phyloP scores from a whole-genome alignment of 2,888 invertebrate species.

The Lymantria monacha region DNA sequence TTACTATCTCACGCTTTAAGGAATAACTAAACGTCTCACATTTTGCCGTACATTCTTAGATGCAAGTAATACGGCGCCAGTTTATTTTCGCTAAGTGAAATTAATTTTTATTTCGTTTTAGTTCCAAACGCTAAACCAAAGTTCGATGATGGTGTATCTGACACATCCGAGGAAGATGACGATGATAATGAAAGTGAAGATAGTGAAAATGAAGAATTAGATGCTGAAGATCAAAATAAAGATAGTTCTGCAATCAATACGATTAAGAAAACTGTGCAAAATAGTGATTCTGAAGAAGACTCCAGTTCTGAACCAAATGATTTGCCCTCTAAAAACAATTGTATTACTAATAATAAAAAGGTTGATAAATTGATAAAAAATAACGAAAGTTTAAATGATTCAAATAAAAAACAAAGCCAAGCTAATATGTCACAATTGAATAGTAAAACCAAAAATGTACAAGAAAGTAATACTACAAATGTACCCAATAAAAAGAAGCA shows the following conservation, averaged over 20 bases:
- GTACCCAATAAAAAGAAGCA: neutral
- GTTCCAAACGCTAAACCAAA: conserved; percentile 68
- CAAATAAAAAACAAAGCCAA: conserved; percentile 5
- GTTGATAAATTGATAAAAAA: neutral
- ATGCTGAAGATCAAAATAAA: conserved; percentile 13
- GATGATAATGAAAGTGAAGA: conserved; percentile 42
- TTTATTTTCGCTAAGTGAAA: too few relatives aligned
- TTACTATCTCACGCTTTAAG: too few relatives aligned
- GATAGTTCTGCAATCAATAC: neutral
- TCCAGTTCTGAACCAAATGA: conserved; percentile 1
- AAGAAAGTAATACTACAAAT: neutral
- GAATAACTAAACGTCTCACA: too few relatives aligned
- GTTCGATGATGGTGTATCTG: conserved; percentile 67
- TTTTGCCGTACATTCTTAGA: too few relatives aligned
- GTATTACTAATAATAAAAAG: conserved; percentile 2
- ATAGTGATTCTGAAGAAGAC: neutral
- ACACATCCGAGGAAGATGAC: conserved; percentile 56
- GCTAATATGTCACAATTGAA: conserved; percentile 4
- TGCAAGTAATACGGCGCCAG: too few relatives aligned
- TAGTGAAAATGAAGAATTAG: conserved; percentile 21
- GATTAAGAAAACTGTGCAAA: neutral
- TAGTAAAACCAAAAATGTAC: conserved; percentile 1
- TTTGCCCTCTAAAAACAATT: neutral
- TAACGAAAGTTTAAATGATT: neutral
- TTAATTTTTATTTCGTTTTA: conserved; percentile 29